Evolutionary conservation across 2,113 vertebrate genomes (phyloP).

Genomic region (Corynorhinus townsendii): DNA sequence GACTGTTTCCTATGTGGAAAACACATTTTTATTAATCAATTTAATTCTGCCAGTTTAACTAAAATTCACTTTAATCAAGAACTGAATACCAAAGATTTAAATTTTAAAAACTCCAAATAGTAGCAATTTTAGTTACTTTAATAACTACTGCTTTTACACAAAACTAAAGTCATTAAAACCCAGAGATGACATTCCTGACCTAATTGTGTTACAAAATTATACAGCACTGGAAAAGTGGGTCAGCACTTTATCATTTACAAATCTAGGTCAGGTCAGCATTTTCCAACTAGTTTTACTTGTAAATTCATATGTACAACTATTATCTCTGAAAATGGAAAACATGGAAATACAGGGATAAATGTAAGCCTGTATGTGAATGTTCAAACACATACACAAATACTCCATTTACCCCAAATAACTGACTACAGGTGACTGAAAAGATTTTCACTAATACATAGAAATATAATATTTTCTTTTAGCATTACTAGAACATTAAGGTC

Average conservation of each 20-base stretch:
- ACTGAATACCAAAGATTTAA: not conserved
- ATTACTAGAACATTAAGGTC: not conserved
- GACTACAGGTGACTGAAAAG: not conserved
- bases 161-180: not conserved
- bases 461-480: not conserved
- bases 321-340: conserved; percentile 17
- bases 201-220: conserved; percentile 19
- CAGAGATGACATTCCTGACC: conserved; percentile 26
- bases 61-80: not conserved
- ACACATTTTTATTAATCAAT: not conserved
- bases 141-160: not conserved
- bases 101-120: not conserved
- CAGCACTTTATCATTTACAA: conserved; percentile 44
- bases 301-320: not conserved
- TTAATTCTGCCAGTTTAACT: conserved; percentile 1
- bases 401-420: not conserved
- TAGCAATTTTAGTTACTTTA: not conserved
- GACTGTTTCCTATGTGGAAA: not conserved
- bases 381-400: not conserved
- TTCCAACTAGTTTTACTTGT: conserved; percentile 20
- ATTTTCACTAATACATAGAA: not conserved
- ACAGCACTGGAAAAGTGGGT: conserved; percentile 40
- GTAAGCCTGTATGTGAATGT: not conserved
- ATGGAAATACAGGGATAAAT: not conserved
- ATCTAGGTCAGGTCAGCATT: conserved; percentile 61